Percentiles rank a stretch among this genome's conserved stretches.
Evolutionary conservation across 2,113 vertebrate species (phyloP).

Genomic region (Aptenodytes patagonicus): DNA sequence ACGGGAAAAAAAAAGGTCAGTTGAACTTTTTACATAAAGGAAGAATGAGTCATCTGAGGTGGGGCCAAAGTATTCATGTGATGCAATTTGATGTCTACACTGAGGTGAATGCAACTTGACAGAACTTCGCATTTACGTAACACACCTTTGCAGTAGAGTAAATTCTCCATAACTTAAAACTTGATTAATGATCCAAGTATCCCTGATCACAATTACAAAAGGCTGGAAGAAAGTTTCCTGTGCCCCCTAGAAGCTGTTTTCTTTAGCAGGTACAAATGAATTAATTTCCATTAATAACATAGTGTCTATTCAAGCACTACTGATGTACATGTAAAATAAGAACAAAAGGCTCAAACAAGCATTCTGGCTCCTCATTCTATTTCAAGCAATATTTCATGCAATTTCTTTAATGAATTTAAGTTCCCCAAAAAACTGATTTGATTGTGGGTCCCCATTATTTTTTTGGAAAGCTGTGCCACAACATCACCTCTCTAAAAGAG

Average conservation of each 20-base stretch:
- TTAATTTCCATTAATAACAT: not conserved
- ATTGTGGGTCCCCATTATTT: not conserved
- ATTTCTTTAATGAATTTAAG: not conserved
- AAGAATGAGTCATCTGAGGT: conserved; percentile 9
- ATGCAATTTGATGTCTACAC: not conserved
- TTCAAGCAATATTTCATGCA: not conserved
- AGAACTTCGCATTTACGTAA: not conserved
- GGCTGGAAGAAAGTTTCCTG: not conserved
- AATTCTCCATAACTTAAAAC: not conserved
- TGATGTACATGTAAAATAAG: not conserved
- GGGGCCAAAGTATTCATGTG: not conserved
- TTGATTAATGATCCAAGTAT: not conserved
- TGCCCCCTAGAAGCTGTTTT: not conserved
- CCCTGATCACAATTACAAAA: not conserved
- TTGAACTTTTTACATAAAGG: not conserved
- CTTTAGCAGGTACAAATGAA: not conserved
- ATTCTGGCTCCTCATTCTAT: not conserved
- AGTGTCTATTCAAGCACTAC: not conserved
- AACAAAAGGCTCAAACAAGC: not conserved
- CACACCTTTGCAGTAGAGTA: not conserved
- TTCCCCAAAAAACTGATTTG: not conserved
- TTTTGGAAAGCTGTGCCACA: not conserved
- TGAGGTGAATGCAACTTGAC: not conserved
- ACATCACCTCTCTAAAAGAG: not conserved
- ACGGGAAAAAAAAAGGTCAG: not conserved